Base-by-base conservation (phyloP, 1,140 invertebrate genomes). In the Rhyzopertha dominica region DNA sequence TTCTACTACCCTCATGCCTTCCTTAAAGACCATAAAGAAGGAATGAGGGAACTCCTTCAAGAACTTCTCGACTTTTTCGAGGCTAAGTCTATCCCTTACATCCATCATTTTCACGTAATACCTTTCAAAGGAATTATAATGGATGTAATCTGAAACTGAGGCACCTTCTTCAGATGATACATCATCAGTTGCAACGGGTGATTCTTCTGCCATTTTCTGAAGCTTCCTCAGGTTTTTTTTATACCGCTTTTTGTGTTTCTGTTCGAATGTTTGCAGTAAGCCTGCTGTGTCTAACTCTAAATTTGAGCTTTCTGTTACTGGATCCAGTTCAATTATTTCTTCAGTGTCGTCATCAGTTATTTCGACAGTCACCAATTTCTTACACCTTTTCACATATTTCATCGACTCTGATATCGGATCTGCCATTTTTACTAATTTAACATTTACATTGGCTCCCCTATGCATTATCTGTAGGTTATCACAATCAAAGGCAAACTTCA, bases 1-100 rank as follows among this genome's bases (percentile, higher is more conserved):
- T 50, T 61, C 54, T 3, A 46, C 50, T 25, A 65, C 53, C 22
- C 54, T 42, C 3, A 49, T 41, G 23, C 56, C 54, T 44, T 65
- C 60, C 10, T 44, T 48, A 12, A 65, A 41, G 14, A 62, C 20
- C 5, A 58, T 19, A 34, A 43, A 53, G 47, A 63, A 63, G 13
- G 32, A 48, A 18, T 48, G 22, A 8, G 56, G 55, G 30, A 57
- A 51, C 24, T 37, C 44, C 5, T 28, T 12, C 4, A 53, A 42
- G 39, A 57, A 54, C 14, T 46, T 19, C 5, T 54, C 31, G n/a
- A 54, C 50, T 19, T 59, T 43, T 10, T 50, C 29, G 16, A 51
- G 45, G 19, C 16, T 38, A 18, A 61, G 41, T 5, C 38, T 24
- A 14, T 44, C 20, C 10, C 54, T 30, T 37, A 51, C 47, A 1